Conservation (phyloP, 2,797 vertebrate species). For the Antrozous pallidus region DNA sequence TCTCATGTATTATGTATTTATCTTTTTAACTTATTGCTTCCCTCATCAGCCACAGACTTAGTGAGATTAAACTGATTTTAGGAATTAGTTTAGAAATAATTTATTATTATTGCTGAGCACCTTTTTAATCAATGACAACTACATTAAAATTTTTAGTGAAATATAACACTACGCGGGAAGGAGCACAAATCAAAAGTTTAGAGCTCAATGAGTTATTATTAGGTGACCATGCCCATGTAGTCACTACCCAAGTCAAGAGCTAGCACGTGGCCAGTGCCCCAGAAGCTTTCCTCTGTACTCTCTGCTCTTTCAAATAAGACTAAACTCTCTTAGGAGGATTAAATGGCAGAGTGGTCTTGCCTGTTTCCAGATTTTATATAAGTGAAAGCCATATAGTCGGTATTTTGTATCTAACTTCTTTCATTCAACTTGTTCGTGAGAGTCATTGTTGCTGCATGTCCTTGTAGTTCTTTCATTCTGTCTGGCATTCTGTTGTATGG, state of each 20-base stretch:
- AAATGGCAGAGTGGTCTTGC: not conserved
- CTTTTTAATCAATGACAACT: conserved; percentile 18
- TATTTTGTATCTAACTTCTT: conserved; percentile 16
- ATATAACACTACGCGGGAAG: not conserved
- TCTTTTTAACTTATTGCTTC: not conserved
- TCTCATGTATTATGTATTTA: not conserved
- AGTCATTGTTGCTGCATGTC: not conserved
- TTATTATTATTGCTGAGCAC: not conserved
- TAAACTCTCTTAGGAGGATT: not conserved
- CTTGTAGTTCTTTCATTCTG: not conserved
- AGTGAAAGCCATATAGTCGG: not conserved
- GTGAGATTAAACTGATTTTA: conserved; percentile 31
- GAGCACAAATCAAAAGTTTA: not conserved
- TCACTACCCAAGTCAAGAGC: not conserved
- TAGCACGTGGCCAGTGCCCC: not conserved
- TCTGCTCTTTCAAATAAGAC: not conserved
- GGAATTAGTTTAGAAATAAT: not conserved
- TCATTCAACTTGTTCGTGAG: not conserved
- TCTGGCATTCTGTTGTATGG: not conserved
- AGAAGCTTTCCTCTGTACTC: not conserved
- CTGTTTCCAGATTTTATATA: not conserved
- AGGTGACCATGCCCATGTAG: not conserved
- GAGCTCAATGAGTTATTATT: not conserved
- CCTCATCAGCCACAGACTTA: not conserved
- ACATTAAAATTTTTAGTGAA: not conserved